Conservation (phyloP, 2,888 invertebrate genomes). For the Hirtodrosophila alboralis region DNA sequence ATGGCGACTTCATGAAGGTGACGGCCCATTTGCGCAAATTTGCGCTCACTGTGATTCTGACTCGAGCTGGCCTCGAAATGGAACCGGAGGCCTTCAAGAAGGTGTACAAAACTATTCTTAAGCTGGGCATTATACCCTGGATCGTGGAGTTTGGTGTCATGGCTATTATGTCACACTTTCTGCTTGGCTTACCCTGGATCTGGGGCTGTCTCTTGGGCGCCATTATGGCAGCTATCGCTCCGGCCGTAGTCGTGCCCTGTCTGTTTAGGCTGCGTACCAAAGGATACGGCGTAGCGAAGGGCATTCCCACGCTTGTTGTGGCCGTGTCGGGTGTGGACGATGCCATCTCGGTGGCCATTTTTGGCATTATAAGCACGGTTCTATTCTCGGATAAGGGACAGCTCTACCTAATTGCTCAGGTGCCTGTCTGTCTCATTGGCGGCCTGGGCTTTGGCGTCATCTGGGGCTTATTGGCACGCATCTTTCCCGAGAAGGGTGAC, state of each 20-base stretch:
- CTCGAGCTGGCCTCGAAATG: slow-evolving; percentile 96
- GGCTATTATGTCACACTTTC: slow-evolving; percentile 88
- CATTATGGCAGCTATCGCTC: slow-evolving; percentile 96
- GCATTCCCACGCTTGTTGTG: slow-evolving; percentile 97
- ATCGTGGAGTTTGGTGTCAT: slow-evolving; percentile 90
- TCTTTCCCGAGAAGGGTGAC: slow-evolving; percentile 92
- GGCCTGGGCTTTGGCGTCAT: slow-evolving; percentile 92
- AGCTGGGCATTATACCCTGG: slow-evolving; percentile 95
- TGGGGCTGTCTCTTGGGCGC: slow-evolving; percentile 91
- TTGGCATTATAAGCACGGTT: slow-evolving; percentile 94
- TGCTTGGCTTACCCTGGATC: slow-evolving; percentile 92
- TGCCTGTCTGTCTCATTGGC: slow-evolving; percentile 91
- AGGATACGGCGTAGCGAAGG: slow-evolving; percentile 96
- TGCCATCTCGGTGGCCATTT: slow-evolving; percentile 96
- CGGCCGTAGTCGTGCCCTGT: slow-evolving; percentile 97
- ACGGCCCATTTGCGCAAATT: slow-evolving; percentile 92
- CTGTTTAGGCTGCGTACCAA: slow-evolving; percentile 92
- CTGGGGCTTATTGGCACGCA: slow-evolving; percentile 92
- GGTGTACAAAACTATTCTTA: slow-evolving; percentile 92
- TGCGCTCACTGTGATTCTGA: slow-evolving; percentile 95
- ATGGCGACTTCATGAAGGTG: slow-evolving; percentile 88
- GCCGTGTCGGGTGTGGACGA: slow-evolving; percentile 98
- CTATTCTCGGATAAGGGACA: slow-evolving; percentile 91
- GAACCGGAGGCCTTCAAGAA: slow-evolving; percentile 94
- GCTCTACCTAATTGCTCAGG: slow-evolving; percentile 88